Evolutionary conservation across 2,113 vertebrate genomes (phyloP).

Genomic region (Galeopterus variegatus): DNA sequence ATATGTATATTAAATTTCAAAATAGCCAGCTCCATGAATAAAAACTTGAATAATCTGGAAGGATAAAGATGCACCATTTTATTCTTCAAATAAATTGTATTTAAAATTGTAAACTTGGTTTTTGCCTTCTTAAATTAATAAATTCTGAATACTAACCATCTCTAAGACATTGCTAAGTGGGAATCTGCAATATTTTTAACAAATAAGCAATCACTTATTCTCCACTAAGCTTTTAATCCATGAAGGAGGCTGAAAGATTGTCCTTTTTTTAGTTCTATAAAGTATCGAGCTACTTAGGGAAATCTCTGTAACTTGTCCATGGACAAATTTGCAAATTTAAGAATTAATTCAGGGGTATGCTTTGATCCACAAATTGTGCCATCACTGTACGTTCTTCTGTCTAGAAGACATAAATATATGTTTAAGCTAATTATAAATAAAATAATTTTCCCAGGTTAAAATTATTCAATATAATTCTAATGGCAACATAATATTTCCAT

Average conservation of each 20-base stretch:
- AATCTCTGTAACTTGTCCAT: neutral
- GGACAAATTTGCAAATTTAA: neutral
- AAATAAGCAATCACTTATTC: neutral
- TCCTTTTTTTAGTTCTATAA: neutral
- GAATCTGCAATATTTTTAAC: neutral
- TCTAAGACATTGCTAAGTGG: neutral
- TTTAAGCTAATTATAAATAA: neutral
- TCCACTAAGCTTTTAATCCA: neutral
- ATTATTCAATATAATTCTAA: neutral
- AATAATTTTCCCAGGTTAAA: neutral
- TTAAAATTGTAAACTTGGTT: neutral
- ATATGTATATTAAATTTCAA: neutral
- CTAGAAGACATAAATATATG: neutral
- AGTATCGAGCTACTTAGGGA: neutral
- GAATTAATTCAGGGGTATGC: neutral
- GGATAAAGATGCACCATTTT: neutral
- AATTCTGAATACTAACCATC: neutral
- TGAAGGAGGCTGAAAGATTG: neutral
- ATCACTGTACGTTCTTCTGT: neutral
- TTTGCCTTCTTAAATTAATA: slow-evolving; percentile 9
- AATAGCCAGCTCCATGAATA: neutral
- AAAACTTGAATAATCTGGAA: neutral
- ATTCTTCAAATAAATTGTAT: neutral
- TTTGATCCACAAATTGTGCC: neutral
- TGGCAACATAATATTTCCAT: neutral